Evolutionary conservation across 2,113 vertebrate species (phyloP).

Genomic region (Eonycteris spelaea): DNA sequence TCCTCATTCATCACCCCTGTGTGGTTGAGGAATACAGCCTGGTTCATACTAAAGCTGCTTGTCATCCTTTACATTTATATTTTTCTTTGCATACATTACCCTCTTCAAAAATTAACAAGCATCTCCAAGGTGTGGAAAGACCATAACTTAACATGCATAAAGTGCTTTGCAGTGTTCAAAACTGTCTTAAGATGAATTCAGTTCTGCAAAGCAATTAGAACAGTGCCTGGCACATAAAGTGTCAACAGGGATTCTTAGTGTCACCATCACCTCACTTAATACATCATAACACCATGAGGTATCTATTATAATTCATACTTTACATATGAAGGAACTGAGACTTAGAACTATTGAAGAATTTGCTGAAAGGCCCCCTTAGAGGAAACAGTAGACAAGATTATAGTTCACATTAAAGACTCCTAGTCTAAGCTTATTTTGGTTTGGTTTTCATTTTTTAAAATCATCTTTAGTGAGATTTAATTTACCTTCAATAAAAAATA

Average conservation of each 20-base stretch:
- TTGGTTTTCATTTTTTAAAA: neutral
- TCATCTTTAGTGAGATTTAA: neutral
- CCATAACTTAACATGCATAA: neutral
- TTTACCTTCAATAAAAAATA: neutral
- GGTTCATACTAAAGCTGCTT: neutral
- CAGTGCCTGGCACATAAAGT: too few relatives aligned
- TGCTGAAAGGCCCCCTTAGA: neutral
- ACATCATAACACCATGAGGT: fast-evolving
- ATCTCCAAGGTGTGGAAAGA: neutral
- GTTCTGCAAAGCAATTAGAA: neutral
- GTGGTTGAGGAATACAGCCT: neutral
- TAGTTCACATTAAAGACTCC: neutral
- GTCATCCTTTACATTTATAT: neutral
- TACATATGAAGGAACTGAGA: neutral
- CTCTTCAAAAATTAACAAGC: neutral
- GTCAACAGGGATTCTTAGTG: fast-evolving
- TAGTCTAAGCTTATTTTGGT: neutral
- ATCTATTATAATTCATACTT: neutral
- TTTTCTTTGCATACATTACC: neutral
- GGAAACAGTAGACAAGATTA: neutral
- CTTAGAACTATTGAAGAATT: neutral
- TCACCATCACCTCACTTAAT: neutral
- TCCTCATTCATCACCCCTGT: neutral
- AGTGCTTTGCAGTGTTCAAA: neutral
- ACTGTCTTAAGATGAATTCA: neutral